Base-by-base conservation (phyloP, 2,797 vertebrate species). In the Chaenodraco wilsoni region DNA sequence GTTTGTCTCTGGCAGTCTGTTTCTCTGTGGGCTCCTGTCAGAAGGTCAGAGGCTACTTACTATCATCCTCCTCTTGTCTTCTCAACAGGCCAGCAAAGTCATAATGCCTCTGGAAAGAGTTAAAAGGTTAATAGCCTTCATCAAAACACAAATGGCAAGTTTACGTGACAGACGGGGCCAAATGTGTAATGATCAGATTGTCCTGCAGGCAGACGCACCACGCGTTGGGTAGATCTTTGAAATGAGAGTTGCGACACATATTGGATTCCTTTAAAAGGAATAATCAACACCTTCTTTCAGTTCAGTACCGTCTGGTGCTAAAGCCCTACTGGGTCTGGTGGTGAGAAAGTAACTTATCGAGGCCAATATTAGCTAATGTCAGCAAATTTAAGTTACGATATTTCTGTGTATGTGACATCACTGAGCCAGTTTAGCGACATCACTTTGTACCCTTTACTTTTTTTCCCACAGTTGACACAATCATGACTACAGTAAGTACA, bases 1-100 rank as follows among this genome's bases (percentile, higher is more conserved):
- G 93, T 91, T 93, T 94, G 90, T 92, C 89, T 90, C 73, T 78
- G 80, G 78, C 91, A 89, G 90, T 90, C 92, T 94, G 94, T 87
- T 93, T 92, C 91, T 92, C 92, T 80, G 85, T 84, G 88, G 90
- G 92, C 85, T 90, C 73, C 88, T 84, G 85, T 88, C 86, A 88
- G 74, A 86, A 90, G 92, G 93, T 94, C 90, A 93, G 48, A 84
- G 78, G 79, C 58, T 78, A 78, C 72, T 76, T 50, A 79, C 78
- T 78, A 65, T 90, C 80, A 80, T 73, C 79, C 81, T 87, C 74
- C 62, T 82, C 83, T 66, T 81, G 85, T 87, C 83, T 74, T 84
- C 65, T 37, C 83, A 77, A 74, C 72, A 69, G 71, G 68, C 82
- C 76, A 48, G 61, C 13, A 82, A 78, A 78, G 77, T 87, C 76